Conservation (phyloP, 2,888 invertebrate genomes). For the Apamea epomidion region DNA sequence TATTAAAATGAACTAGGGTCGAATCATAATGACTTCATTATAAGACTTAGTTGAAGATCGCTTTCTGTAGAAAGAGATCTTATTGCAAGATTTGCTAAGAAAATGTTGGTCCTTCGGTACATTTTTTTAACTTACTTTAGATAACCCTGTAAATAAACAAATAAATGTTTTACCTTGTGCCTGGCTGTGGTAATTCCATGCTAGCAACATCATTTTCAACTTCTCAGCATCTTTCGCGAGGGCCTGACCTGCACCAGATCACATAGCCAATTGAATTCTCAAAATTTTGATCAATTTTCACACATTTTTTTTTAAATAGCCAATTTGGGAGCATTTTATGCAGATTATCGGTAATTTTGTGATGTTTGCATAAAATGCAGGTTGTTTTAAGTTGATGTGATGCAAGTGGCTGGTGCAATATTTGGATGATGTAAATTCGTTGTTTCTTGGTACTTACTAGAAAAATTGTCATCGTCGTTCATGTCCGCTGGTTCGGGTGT, state of each 20-base stretch:
- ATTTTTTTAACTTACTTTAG: neutral
- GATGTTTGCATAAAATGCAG: constrained; percentile 78
- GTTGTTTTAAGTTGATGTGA: constrained; percentile 84
- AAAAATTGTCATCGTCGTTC: constrained; percentile 93
- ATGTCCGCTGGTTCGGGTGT: constrained; percentile 93
- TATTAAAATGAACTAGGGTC: neutral
- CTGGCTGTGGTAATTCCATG: constrained; percentile 97
- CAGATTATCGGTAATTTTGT: constrained; percentile 54
- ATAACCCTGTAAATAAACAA: constrained; percentile 55
- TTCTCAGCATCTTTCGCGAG: constrained; percentile 96
- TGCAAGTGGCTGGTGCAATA: constrained; percentile 84
- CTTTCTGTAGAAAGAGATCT: neutral
- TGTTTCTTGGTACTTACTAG: constrained; percentile 89
- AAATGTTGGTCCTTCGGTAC: neutral
- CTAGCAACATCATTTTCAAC: constrained; percentile 96
- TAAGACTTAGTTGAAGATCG: neutral
- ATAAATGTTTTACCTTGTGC: constrained; percentile 90
- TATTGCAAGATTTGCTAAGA: neutral
- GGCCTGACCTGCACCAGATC: constrained; percentile 90
- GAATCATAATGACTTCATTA: neutral
- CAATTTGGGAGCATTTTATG: constrained; percentile 82
- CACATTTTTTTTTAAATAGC: constrained; percentile 70
- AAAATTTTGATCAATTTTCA: constrained; percentile 77
- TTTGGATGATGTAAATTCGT: neutral
- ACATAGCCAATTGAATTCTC: constrained; percentile 86